Percentiles rank a stretch among this genome's conserved stretches.
Conservation (phyloP, 2,888 invertebrate genomes). For the Cerceris ruficornis region DNA sequence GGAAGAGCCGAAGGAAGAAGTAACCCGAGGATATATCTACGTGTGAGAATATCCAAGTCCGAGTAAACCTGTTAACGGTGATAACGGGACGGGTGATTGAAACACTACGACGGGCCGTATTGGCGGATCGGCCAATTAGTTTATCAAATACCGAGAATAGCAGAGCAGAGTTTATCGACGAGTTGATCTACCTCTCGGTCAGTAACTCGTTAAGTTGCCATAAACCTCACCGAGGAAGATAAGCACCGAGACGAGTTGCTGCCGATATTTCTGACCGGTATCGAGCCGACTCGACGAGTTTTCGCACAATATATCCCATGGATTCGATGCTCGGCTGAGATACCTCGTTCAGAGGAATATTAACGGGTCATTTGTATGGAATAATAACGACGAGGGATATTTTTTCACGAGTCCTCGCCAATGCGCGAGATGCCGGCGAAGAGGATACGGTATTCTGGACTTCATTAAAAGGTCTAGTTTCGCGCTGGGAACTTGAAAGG, state of each 20-base stretch:
- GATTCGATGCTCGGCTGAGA: background rate
- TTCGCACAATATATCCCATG: constrained; percentile 1
- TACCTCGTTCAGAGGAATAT: too few relatives aligned
- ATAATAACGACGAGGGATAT: too few relatives aligned
- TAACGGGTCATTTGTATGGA: too few relatives aligned
- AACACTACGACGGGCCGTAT: constrained; percentile 50
- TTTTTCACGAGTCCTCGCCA: too few relatives aligned
- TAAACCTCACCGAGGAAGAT: constrained; percentile 53
- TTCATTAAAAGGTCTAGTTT: too few relatives aligned
- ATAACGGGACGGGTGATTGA: constrained; percentile 64
- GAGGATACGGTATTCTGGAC: too few relatives aligned
- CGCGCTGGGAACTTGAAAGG: too few relatives aligned
- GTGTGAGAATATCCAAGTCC: constrained; percentile 47
- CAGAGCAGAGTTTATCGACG: constrained; percentile 58
- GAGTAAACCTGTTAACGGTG: constrained; percentile 58
- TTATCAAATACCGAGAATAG: constrained; percentile 65
- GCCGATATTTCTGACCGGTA: constrained; percentile 47
- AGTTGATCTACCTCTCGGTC: constrained; percentile 50
- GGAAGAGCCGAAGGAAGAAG: background rate
- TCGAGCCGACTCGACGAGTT: constrained; percentile 15
- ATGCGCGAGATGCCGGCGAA: too few relatives aligned
- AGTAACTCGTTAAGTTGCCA: constrained; percentile 61
- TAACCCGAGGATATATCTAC: constrained; percentile 4
- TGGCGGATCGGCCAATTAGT: constrained; percentile 58
- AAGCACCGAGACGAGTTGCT: constrained; percentile 41